Evolutionary conservation across 2,113 vertebrate genomes (phyloP).

Genomic region (Seriola dumerili): DNA sequence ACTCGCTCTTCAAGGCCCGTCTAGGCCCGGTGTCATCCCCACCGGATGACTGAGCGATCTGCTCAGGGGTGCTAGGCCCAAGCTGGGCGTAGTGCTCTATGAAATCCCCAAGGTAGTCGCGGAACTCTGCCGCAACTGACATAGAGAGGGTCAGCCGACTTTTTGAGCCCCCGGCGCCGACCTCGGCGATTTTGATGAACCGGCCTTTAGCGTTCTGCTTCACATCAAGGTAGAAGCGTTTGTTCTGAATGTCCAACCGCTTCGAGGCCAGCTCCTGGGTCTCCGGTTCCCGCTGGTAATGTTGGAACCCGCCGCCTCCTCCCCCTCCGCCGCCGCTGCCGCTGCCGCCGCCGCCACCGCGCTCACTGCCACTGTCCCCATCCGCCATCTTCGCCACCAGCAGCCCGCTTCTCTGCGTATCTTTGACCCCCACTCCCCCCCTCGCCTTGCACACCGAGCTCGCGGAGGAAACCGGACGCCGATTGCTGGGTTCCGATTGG

Average conservation of each 20-base stretch:
- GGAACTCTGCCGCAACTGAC: constrained; percentile 95
- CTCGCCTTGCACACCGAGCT: constrained; percentile 28
- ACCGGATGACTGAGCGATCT: constrained; percentile 90
- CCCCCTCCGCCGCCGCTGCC: constrained; percentile 76
- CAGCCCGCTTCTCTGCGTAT: constrained; percentile 84
- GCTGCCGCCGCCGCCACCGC: constrained; percentile 86
- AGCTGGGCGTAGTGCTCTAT: constrained; percentile 96
- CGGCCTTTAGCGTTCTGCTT: constrained; percentile 95
- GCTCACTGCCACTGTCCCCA: constrained; percentile 92
- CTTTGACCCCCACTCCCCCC: constrained; percentile 74
- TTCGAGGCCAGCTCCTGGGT: constrained; percentile 94
- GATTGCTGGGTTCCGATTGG: constrained; percentile 49
- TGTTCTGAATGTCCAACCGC: constrained; percentile 93
- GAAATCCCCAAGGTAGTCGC: constrained; percentile 93
- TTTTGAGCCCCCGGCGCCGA: constrained; percentile 94
- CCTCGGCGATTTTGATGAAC: constrained; percentile 98
- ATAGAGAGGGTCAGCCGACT: constrained; percentile 96
- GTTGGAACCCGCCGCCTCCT: constrained; percentile 83
- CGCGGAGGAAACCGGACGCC: constrained; percentile 62
- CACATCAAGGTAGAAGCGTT: constrained; percentile 93
- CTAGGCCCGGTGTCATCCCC: constrained; percentile 89
- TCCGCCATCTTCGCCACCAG: constrained; percentile 95
- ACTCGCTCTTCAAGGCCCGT: constrained; percentile 92
- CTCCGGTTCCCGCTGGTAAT: constrained; percentile 89
- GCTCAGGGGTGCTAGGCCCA: constrained; percentile 93